Evolutionary conservation across 2,888 invertebrate species (phyloP).

Genomic region (Corbicula japonica): DNA sequence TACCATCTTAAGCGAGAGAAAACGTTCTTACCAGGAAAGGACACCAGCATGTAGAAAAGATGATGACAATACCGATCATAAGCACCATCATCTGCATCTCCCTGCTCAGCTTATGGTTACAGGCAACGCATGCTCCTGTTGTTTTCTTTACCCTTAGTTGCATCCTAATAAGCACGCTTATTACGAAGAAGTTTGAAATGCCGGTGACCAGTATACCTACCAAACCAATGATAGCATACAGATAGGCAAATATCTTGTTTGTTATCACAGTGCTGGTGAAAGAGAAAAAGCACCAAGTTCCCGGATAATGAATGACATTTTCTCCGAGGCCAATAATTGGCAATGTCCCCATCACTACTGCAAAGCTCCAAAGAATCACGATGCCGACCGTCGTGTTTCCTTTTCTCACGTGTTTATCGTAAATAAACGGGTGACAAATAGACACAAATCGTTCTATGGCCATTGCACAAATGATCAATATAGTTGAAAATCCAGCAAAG

Average conservation of each 20-base stretch:
- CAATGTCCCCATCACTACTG: constrained; percentile 78
- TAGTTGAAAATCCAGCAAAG: constrained; percentile 82
- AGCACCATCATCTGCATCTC: constrained; percentile 86
- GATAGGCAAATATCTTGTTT: constrained; percentile 80
- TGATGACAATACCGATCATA: constrained; percentile 84
- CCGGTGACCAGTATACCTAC: constrained; percentile 76
- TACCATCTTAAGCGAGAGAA: no score
- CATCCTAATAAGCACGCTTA: constrained; percentile 77
- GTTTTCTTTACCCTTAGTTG: constrained; percentile 67
- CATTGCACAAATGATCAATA: constrained; percentile 85
- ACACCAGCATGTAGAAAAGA: constrained; percentile 85
- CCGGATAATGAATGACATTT: constrained; percentile 84
- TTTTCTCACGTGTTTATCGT: constrained; percentile 75
- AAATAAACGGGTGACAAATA: constrained; percentile 81
- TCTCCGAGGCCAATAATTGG: constrained; percentile 85
- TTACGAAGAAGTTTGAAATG: constrained; percentile 78
- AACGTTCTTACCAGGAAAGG: constrained; percentile 83
- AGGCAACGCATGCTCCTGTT: background rate
- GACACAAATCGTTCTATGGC: constrained; percentile 84
- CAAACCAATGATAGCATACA: constrained; percentile 82
- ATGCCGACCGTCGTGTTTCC: constrained; percentile 74
- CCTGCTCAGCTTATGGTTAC: constrained; percentile 59
- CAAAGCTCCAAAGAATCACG: constrained; percentile 72
- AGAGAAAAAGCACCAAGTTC: constrained; percentile 86
- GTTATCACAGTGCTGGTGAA: constrained; percentile 75